A percentile compares a stretch with the other conserved stretches of the same genome.
Evolutionary conservation across 2,113 vertebrate species (phyloP).

Genomic region (Collichthys lucidus): DNA sequence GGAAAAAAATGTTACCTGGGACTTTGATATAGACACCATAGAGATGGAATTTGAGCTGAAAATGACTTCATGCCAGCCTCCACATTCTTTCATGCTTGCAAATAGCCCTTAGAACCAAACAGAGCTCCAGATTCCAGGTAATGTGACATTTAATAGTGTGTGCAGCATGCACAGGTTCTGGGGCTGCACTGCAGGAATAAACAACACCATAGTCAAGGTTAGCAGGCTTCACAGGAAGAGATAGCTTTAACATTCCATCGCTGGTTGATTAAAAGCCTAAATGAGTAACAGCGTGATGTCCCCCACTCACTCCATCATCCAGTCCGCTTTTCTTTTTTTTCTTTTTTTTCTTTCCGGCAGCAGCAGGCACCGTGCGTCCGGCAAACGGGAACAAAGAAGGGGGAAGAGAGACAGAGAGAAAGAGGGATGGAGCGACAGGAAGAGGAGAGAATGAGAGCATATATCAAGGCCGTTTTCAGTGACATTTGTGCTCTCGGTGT

Average conservation of each 20-base stretch:
- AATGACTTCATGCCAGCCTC: conserved; percentile 29
- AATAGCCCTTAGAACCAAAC: conserved; percentile 23
- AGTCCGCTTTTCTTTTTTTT: conserved; percentile 27
- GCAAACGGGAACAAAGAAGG: conserved; percentile 74
- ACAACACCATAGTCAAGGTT: conserved; percentile 52
- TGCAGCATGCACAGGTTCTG: conserved; percentile 36
- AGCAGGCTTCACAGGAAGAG: conserved; percentile 51
- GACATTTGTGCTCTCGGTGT: conserved; percentile 79
- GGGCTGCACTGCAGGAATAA: conserved; percentile 44
- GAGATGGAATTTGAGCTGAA: conserved; percentile 22
- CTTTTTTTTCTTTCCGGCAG: conserved; percentile 48
- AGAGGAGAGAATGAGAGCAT: conserved; percentile 79
- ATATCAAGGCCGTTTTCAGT: conserved; percentile 77
- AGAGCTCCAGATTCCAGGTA: conserved; percentile 49
- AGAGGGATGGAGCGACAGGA: conserved; percentile 80
- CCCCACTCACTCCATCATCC: conserved; percentile 70
- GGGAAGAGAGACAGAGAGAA: conserved; percentile 66
- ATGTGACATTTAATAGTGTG: conserved; percentile 54
- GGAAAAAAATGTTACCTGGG: conserved; percentile 7
- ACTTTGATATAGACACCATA: conserved; percentile 6
- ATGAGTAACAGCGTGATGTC: conserved; percentile 70
- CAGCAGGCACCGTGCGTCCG: conserved; percentile 67
- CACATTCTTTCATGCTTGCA: conserved; percentile 28
- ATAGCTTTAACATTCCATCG: conserved; percentile 61
- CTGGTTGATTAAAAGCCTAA: conserved; percentile 74